Conservation (phyloP, 1,140 invertebrate genomes). For the Pararge aegeria region DNA sequence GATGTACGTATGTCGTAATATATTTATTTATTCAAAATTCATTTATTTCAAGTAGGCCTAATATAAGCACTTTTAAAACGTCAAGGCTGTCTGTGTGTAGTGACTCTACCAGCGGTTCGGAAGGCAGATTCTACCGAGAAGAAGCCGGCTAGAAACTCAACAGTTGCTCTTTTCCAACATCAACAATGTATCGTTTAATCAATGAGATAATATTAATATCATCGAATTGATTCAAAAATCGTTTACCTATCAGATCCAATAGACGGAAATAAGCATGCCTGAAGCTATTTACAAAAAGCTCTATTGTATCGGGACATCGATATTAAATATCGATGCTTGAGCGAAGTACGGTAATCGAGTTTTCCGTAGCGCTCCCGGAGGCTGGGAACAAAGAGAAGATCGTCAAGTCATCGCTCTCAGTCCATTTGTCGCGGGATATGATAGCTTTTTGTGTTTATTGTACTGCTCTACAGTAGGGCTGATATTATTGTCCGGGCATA, state of each 20-base stretch:
- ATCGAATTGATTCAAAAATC: background rate
- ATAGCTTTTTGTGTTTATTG: conserved; percentile 36
- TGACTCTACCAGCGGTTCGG: too few relatives aligned
- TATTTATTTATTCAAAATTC: too few relatives aligned
- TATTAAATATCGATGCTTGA: conserved; percentile 21
- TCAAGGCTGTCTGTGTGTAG: too few relatives aligned
- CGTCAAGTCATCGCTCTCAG: conserved; percentile 49
- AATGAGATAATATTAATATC: background rate
- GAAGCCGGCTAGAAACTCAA: too few relatives aligned
- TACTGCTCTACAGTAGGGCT: background rate
- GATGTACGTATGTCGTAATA: too few relatives aligned
- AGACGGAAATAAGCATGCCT: background rate
- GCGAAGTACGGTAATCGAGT: conserved; percentile 26
- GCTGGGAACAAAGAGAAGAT: conserved; percentile 37
- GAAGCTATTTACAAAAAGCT: conserved; percentile 6
- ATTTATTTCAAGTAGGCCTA: too few relatives aligned
- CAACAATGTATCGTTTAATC: too few relatives aligned
- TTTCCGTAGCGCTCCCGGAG: conserved; percentile 30
- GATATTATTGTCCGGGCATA: background rate
- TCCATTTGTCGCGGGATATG: conserved; percentile 50
- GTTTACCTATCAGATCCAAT: background rate
- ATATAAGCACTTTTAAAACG: too few relatives aligned
- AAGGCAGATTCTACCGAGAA: too few relatives aligned
- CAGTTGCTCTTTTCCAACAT: too few relatives aligned
- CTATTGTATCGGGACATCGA: conserved; percentile 7